A percentile compares a stretch with the other conserved stretches of the same genome.
These are phyloP conservation scores for Pararge aegeria DNA, from an alignment of 1,140 invertebrate genomes.

Conservation along the genomic window DNA sequence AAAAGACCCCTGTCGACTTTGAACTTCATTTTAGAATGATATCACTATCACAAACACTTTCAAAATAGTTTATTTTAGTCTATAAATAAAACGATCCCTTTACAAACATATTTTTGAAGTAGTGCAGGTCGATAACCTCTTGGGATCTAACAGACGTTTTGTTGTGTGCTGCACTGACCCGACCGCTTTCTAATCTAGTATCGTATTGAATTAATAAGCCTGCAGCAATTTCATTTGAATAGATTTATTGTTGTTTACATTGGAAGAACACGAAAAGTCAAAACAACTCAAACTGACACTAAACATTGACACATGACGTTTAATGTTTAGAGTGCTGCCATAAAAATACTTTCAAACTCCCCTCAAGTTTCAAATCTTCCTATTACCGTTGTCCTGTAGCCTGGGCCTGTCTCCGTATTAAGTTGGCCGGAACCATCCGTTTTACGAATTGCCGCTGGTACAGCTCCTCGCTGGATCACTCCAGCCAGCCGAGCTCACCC, in stretches of 20 bases:
- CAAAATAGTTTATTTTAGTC: neutral
- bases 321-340: neutral
- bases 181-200: conserved; percentile 34
- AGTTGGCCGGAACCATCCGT: too few relatives aligned
- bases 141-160: neutral
- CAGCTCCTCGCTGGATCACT: too few relatives aligned
- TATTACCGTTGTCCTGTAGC: too few relatives aligned
- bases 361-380: too few relatives aligned
- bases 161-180: conserved; percentile 13
- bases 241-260: conserved; percentile 32
- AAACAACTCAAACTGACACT: neutral
- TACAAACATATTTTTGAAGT: neutral
- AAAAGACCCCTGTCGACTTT: conserved; percentile 84
- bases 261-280: neutral
- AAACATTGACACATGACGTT: conserved; percentile 5
- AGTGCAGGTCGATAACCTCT: neutral
- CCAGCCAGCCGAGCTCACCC: too few relatives aligned
- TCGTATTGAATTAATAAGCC: conserved; percentile 25
- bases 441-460: too few relatives aligned
- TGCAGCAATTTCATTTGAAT: conserved; percentile 25
- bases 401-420: too few relatives aligned
- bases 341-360: too few relatives aligned
- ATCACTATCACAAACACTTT: neutral
- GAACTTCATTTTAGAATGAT: conserved; percentile 66
- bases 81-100: neutral